Evolutionary conservation across 2,888 invertebrate genomes (phyloP).

Genomic region (Meloe dianella): DNA sequence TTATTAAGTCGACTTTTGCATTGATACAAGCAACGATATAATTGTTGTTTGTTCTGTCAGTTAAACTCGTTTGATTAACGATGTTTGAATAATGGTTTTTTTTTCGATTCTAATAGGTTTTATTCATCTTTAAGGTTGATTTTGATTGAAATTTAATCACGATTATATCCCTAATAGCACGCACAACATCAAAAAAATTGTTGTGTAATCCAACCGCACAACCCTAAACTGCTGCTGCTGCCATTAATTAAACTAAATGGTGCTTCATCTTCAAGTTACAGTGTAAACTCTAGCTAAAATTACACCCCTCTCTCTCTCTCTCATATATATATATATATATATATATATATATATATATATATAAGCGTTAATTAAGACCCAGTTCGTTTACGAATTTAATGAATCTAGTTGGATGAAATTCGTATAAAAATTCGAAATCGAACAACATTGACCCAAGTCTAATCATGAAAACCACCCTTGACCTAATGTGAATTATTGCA

Average conservation of each 20-base stretch:
- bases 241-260: slow-evolving; percentile 6
- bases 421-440: neutral
- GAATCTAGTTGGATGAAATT: neutral
- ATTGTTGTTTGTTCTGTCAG: neutral
- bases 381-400: neutral
- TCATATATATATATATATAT: too few relatives aligned
- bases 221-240: neutral
- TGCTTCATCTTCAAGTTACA: neutral
- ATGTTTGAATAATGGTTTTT: too few relatives aligned
- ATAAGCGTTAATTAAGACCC: neutral
- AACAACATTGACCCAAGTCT: neutral
- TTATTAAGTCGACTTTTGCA: neutral
- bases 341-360: too few relatives aligned
- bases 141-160: neutral
- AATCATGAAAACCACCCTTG: neutral
- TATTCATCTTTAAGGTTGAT: neutral
- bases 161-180: neutral
- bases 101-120: too few relatives aligned
- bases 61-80: too few relatives aligned
- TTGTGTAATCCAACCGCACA: neutral
- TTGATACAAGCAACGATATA: neutral
- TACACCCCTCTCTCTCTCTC: slow-evolving; percentile 1
- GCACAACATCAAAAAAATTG: neutral
- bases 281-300: neutral
- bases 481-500: slow-evolving; percentile 4